Percentiles rank a stretch among this genome's conserved stretches.
Conservation (phyloP, 2,113 vertebrate genomes). For the Pseudorhombus dupliciocellatus region DNA sequence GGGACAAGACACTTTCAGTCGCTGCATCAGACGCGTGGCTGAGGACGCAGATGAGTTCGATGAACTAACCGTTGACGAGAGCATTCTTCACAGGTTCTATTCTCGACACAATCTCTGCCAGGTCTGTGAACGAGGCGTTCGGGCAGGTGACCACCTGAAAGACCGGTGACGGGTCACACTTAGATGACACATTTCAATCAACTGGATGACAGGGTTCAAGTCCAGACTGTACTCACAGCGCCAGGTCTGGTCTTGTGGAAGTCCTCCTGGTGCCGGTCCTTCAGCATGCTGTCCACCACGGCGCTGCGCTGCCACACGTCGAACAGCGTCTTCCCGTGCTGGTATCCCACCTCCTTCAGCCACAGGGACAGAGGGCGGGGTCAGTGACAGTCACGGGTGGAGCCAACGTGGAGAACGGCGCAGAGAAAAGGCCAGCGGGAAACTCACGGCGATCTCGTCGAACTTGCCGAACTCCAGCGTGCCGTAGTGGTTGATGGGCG, state of each 20-base stretch:
- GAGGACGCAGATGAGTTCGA: too few relatives aligned
- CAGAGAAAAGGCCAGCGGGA: background rate
- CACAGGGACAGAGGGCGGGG: background rate
- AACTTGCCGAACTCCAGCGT: constrained; percentile 94
- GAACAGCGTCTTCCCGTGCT: constrained; percentile 90
- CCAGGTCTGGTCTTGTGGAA: constrained; percentile 84
- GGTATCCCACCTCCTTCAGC: constrained; percentile 91
- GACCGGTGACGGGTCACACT: background rate
- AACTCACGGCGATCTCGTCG: constrained; percentile 91
- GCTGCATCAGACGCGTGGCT: too few relatives aligned
- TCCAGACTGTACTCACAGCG: constrained; percentile 79
- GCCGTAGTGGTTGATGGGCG: constrained; percentile 89
- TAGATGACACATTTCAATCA: background rate
- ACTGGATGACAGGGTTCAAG: background rate
- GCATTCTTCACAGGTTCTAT: constrained; percentile 88
- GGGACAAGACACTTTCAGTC: too few relatives aligned
- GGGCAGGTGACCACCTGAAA: constrained; percentile 88
- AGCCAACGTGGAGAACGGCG: background rate
- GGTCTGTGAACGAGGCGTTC: constrained; percentile 93
- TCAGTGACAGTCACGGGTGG: background rate
- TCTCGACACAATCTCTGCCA: constrained; percentile 93
- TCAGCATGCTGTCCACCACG: constrained; percentile 91
- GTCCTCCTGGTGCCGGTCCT: constrained; percentile 87
- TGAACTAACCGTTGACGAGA: constrained; percentile 84
- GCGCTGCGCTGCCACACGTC: constrained; percentile 89